phyloP scores from a whole-genome alignment of 2,797 vertebrate genomes.

The Petrocephalus schoutedeni region DNA sequence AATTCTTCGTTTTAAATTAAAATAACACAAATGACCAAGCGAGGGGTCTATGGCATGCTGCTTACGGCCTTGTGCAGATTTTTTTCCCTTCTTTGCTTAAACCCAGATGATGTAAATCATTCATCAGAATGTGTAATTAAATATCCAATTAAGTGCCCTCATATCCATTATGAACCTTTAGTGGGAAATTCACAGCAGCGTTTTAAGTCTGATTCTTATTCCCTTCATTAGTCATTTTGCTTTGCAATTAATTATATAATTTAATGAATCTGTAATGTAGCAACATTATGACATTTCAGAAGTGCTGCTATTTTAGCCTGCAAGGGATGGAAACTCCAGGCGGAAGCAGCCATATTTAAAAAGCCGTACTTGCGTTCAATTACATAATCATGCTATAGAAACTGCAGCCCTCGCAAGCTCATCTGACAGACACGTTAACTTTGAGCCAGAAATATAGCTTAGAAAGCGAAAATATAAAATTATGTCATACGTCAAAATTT shows the following conservation, averaged over 20 bases:
- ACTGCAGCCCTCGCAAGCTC: neutral
- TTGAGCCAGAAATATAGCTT: neutral
- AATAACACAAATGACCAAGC: neutral
- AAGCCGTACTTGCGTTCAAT: neutral
- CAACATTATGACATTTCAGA: neutral
- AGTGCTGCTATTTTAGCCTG: neutral
- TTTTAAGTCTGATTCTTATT: neutral
- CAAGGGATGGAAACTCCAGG: neutral
- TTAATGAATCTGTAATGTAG: neutral
- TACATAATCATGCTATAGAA: neutral
- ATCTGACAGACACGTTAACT: neutral
- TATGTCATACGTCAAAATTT: neutral
- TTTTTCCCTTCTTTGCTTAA: neutral
- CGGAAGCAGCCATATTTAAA: neutral
- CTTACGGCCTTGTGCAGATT: neutral
- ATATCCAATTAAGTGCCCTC: neutral
- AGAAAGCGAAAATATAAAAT: neutral
- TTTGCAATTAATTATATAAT: slow-evolving; percentile 2
- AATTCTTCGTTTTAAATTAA: neutral
- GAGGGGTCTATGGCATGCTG: neutral
- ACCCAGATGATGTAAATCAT: neutral
- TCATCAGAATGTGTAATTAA: neutral
- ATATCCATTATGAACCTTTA: neutral
- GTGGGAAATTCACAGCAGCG: neutral
- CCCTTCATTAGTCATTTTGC: neutral